Base-by-base conservation (phyloP, 1,140 invertebrate genomes). In the Aphelenchoides avenae region DNA sequence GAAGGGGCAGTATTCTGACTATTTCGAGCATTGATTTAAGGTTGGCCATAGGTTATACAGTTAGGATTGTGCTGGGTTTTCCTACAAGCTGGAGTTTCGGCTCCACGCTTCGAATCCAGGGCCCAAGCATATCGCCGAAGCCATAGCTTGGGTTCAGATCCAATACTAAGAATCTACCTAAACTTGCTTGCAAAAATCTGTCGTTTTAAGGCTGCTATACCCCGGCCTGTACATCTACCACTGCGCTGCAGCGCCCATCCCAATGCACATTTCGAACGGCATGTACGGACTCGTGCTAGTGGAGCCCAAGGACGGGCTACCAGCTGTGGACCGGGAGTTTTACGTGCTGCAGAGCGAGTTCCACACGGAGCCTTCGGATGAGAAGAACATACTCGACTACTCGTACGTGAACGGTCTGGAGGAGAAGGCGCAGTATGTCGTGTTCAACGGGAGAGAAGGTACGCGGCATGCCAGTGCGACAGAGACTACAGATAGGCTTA, bases 301-400 rank as follows among this genome's bases (percentile, higher is more conserved):
- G 13, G 49, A 55, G 48, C 48, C 52, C 9, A 27, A 47, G 34
- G 31, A 18, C 15, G 52, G 48, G 6, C 27, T 55, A 22, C 52
- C 52, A 4, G 43, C 49, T 20, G 52, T 55, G 11, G 52, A 55
- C 26, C 36, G 42, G 39, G 52, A 55, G 30, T 55, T 55, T 37
- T 55, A 55, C 30, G 48, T 55, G 9, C 47, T 55, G 52, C 52
- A 55, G 33, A 55, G 52, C 33, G 52, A 55, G 33, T 55, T 55
- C 20, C 52, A 55, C 34, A 29, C 48, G 22, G 43, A 55, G 33
- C 52, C 52, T n/a, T 20, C 47, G 20, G 46, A 53, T 20, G 29
- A 39, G 51, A 24, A 46, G 53, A 50, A 3, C n/a, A 7, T 54
- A 30, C 3, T 53, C 20, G 52, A 53, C 5, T 53, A 53, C 31